Evolutionary conservation across 2,113 vertebrate genomes (phyloP).

Genomic region (Ptilonorhynchus violaceus): DNA sequence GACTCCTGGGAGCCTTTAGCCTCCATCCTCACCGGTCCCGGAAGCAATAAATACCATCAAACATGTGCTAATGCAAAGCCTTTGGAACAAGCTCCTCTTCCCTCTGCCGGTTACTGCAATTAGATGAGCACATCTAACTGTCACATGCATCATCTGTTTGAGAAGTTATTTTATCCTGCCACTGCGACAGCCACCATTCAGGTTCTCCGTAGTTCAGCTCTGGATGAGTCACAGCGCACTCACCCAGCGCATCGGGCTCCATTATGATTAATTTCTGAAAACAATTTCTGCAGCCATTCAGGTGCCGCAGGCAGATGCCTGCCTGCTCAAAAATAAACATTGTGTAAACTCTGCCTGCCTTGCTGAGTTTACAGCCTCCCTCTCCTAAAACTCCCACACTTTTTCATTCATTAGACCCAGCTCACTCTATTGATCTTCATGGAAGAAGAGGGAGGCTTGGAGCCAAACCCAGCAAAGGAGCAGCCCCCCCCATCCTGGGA

Average conservation of each 20-base stretch:
- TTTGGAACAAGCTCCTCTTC: background rate
- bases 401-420: background rate
- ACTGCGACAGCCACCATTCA: background rate
- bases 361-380: background rate
- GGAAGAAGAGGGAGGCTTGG: background rate
- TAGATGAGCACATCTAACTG: slow-evolving; percentile 32
- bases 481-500: background rate
- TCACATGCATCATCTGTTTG: background rate
- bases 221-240: background rate
- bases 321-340: background rate
- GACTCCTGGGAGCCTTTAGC: background rate
- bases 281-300: background rate
- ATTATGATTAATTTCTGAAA: slow-evolving; percentile 31
- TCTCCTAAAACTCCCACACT: background rate
- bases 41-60: slow-evolving; percentile 5
- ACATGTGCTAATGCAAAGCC: background rate
- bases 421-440: background rate
- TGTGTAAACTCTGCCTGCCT: background rate
- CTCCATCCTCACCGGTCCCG: background rate
- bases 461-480: background rate
- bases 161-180: background rate
- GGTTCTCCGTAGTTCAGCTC: background rate
- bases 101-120: background rate
- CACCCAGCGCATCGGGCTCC: background rate
- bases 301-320: background rate